These are phyloP conservation scores for Myripristis murdjan DNA, from an alignment of 2,797 vertebrate species.

Conservation along the genomic window DNA sequence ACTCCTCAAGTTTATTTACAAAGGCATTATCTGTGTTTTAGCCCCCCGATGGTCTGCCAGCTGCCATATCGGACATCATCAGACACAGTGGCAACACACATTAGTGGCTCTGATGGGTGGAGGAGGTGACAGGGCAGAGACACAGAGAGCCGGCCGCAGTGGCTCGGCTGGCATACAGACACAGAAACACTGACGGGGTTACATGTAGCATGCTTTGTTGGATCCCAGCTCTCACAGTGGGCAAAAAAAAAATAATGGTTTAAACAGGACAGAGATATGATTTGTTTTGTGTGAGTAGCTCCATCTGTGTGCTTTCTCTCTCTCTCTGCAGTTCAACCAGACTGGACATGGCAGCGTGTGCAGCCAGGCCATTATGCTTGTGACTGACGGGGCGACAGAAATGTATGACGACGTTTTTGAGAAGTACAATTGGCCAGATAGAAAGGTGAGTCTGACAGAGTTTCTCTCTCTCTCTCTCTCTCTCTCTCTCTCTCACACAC, in stretches of 20 bases:
- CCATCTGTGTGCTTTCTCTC: not conserved
- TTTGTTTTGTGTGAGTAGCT: not conserved
- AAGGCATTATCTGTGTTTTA: constrained; percentile 48
- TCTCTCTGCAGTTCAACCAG: constrained; percentile 91
- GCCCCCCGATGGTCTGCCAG: constrained; percentile 28
- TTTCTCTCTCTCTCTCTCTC: not conserved
- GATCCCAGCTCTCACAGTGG: not conserved
- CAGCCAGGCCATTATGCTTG: no score
- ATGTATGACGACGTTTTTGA: constrained; percentile 96
- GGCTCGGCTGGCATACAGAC: not conserved
- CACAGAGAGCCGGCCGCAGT: not conserved
- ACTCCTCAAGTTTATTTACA: constrained; percentile 57
- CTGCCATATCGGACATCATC: constrained; percentile 12
- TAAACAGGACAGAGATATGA: not conserved
- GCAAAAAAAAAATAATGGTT: not conserved
- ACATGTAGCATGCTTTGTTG: not conserved
- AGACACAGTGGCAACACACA: constrained; percentile 8
- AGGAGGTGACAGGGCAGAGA: no score
- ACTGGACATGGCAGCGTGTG: constrained; percentile 96
- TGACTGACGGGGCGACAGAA: constrained; percentile 95
- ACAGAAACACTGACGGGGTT: not conserved
- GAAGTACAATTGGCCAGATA: constrained; percentile 96
- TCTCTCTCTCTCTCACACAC: not conserved
- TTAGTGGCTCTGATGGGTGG: not conserved
- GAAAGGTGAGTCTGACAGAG: constrained; percentile 88